A percentile compares a stretch with the other conserved stretches of the same genome.
phyloP scores from a whole-genome alignment of 1,140 invertebrate species.

The Scaptomyza pallida region DNA sequence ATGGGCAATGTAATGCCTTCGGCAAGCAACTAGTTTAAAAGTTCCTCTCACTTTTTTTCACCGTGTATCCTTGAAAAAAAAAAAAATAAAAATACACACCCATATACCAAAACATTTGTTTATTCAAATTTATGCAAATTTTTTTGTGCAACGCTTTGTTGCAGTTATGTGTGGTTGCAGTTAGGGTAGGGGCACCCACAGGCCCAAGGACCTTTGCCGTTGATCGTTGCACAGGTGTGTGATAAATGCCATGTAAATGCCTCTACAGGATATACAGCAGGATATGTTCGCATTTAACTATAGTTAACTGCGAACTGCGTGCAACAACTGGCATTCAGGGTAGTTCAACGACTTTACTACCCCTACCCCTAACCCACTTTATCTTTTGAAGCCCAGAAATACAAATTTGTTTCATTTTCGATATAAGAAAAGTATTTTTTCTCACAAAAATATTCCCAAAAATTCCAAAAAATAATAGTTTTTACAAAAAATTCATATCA shows the following conservation, averaged over 20 bases:
- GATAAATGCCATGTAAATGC: constrained; percentile 69
- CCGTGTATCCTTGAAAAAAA: constrained; percentile 1
- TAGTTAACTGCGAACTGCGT: background rate
- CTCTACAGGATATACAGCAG: constrained; percentile 10
- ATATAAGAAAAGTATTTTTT: no score
- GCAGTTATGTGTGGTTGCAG: background rate
- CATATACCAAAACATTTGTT: constrained; percentile 20
- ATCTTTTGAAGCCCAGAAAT: background rate
- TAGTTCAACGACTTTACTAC: constrained; percentile 16
- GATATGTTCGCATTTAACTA: constrained; percentile 37
- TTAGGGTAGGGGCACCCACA: background rate
- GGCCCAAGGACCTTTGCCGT: background rate
- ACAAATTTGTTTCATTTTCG: background rate
- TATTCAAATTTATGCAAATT: constrained; percentile 77
- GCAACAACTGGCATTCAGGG: constrained; percentile 30
- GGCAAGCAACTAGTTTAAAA: no score
- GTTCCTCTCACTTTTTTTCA: background rate
- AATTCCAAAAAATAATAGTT: no score
- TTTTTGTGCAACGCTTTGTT: constrained; percentile 55
- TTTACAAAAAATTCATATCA: background rate
- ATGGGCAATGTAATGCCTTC: no score
- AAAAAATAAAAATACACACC: no score
- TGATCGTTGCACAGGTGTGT: constrained; percentile 63
- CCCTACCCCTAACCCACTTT: no score
- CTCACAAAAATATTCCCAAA: no score